phyloP scores from a whole-genome alignment of 2,797 vertebrate genomes.

The Hypotaenidia philippensis region DNA sequence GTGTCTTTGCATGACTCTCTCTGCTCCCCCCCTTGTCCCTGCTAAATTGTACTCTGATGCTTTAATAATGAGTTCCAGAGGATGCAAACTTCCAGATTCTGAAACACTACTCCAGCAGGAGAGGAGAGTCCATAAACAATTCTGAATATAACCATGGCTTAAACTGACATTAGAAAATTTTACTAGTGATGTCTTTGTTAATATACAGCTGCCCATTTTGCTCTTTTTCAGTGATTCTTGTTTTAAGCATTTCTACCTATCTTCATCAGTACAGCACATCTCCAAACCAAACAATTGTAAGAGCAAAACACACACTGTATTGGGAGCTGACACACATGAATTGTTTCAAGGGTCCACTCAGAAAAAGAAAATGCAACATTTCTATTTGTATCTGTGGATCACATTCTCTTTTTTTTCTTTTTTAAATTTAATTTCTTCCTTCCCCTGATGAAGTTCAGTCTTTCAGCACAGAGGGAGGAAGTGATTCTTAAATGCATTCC shows the following conservation, averaged over 20 bases:
- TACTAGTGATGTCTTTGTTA: background rate
- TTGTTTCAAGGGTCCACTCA: background rate
- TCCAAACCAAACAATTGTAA: background rate
- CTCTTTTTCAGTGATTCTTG: background rate
- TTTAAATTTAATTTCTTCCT: background rate
- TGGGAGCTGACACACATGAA: background rate
- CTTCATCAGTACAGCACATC: background rate
- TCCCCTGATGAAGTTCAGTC: background rate
- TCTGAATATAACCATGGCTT: constrained; percentile 7
- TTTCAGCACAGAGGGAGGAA: background rate
- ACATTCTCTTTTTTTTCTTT: background rate
- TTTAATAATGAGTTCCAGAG: background rate
- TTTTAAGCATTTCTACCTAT: background rate
- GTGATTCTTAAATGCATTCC: background rate
- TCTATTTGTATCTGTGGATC: background rate
- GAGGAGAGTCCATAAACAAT: background rate
- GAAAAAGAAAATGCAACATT: background rate
- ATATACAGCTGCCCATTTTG: background rate
- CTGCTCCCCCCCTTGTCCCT: background rate
- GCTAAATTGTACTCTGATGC: background rate
- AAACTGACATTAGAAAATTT: background rate
- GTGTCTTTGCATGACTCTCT: background rate
- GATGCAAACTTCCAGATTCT: background rate
- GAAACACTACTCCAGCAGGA: background rate
- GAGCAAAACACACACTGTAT: background rate